phyloP scores from a whole-genome alignment of 2,888 invertebrate genomes.

The Drosophila acutilabella region DNA sequence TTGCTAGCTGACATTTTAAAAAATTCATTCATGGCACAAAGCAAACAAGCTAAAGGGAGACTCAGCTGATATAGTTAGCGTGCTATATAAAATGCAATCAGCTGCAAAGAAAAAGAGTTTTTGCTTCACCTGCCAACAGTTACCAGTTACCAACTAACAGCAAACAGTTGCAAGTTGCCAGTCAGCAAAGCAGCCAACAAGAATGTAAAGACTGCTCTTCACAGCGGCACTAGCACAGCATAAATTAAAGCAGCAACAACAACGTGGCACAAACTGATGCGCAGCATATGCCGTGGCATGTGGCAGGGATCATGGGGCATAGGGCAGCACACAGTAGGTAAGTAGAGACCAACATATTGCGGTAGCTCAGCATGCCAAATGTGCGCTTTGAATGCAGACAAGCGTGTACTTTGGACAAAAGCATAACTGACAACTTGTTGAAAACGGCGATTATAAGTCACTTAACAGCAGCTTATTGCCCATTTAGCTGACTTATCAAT shows the following conservation, averaged over 20 bases:
- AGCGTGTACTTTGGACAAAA: slow-evolving; percentile 33
- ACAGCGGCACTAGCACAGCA: slow-evolving; percentile 52
- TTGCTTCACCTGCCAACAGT: slow-evolving; percentile 68
- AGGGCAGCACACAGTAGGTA: background rate
- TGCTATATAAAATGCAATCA: slow-evolving; percentile 81
- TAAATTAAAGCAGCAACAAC: slow-evolving; percentile 61
- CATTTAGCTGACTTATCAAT: slow-evolving; percentile 32
- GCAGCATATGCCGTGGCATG: slow-evolving; percentile 31
- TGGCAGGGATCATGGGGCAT: background rate
- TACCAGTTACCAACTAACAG: slow-evolving; percentile 52
- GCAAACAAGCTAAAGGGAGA: slow-evolving; percentile 33
- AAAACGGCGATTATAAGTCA: slow-evolving; percentile 50
- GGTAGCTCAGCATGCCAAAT: slow-evolving; percentile 41
- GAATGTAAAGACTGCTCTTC: slow-evolving; percentile 7
- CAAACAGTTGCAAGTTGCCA: slow-evolving; percentile 13
- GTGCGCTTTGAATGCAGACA: slow-evolving; percentile 44
- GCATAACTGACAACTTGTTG: slow-evolving; percentile 55
- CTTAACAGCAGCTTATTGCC: slow-evolving; percentile 38
- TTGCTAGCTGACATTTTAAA: slow-evolving; percentile 37
- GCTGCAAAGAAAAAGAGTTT: slow-evolving; percentile 78
- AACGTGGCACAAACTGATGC: slow-evolving; percentile 18
- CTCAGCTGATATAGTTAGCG: slow-evolving; percentile 30
- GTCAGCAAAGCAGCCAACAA: slow-evolving; percentile 9
- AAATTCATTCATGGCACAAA: slow-evolving; percentile 60
- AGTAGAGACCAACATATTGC: slow-evolving; percentile 32